Base-by-base conservation (phyloP, 2,888 invertebrate genomes). In the Lordiphosa fenestrarum region DNA sequence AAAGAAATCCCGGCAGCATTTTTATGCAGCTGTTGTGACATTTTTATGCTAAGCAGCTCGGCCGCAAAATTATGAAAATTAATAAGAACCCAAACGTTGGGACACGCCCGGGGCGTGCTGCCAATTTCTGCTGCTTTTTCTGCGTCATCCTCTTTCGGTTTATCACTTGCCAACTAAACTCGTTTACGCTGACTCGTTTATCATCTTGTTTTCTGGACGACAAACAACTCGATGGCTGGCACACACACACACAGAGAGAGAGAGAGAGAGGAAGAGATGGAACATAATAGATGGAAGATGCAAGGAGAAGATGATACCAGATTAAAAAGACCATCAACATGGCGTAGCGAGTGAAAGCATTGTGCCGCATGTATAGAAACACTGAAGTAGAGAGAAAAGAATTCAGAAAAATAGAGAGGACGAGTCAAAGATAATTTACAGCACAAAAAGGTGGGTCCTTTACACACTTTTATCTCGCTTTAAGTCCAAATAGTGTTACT, bases 41-140 rank as follows among this genome's bases (percentile, higher is more conserved):
- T 77, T 84, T 80, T 81, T 84, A 84, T 77, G 84, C 84, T 83
- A 77, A 77, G 63, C 83, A 82, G 75, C 4, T 19, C 19, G 9
- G 9, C 37, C 15, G 77, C 82, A 81, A 84, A 77, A 77, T 77
- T 80, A 77, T 77, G 84, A 77, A 77, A 77, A 84, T 84, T 77
- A 81, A 84, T 77, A 81, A 77, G 75, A 76, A 80, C 70, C 73
- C 84, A 80, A 83, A 80, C 70, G 70, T 83, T 83, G 83, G 72
- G 77, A 76, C 84, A 76, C 23, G 19, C 19, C 4, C 19, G 44
- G 53, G 35, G 37, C 15, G 40, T 13, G 51, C 60, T 81, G 70
- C 58, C 82, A 74, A 74, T 76, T 80, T 72, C 9, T 57, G 49
- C 55, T 41, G 48, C 50, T 38, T 44, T 12, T 9, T n/a, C n/a